Conservation (phyloP, 2,797 vertebrate species). For the Emys orbicularis region DNA sequence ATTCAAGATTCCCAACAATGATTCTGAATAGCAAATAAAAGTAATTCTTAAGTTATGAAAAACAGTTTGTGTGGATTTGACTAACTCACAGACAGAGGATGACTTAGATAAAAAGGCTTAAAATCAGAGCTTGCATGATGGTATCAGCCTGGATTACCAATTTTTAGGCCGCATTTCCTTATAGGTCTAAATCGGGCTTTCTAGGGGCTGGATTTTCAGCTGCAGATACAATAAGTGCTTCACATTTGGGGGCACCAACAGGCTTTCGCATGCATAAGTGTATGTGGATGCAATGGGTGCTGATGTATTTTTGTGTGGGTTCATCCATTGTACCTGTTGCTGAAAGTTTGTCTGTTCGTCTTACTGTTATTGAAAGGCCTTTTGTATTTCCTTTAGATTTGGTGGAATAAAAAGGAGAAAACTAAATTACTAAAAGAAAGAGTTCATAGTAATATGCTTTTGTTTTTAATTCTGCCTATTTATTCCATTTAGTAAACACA, state of each 20-base stretch:
- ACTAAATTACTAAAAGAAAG: neutral
- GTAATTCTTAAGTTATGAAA: neutral
- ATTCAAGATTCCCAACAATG: neutral
- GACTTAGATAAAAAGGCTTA: neutral
- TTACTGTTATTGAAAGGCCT: neutral
- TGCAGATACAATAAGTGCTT: neutral
- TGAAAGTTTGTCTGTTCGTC: neutral
- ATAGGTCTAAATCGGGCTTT: neutral
- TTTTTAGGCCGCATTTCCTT: slow-evolving; percentile 2
- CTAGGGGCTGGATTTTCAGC: neutral
- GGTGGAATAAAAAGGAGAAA: neutral
- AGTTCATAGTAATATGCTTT: neutral
- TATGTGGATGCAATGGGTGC: neutral
- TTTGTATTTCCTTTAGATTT: slow-evolving; percentile 10
- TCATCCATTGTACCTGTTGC: neutral
- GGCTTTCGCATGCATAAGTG: neutral
- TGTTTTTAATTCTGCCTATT: neutral
- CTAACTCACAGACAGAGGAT: neutral
- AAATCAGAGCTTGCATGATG: neutral
- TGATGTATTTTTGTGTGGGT: neutral
- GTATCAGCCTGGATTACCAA: neutral
- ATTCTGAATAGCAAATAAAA: neutral
- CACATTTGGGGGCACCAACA: neutral
- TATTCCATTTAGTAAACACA: neutral
- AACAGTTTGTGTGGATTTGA: neutral